Base-by-base conservation (phyloP, 1,140 invertebrate genomes). In the Papilio dardanus region DNA sequence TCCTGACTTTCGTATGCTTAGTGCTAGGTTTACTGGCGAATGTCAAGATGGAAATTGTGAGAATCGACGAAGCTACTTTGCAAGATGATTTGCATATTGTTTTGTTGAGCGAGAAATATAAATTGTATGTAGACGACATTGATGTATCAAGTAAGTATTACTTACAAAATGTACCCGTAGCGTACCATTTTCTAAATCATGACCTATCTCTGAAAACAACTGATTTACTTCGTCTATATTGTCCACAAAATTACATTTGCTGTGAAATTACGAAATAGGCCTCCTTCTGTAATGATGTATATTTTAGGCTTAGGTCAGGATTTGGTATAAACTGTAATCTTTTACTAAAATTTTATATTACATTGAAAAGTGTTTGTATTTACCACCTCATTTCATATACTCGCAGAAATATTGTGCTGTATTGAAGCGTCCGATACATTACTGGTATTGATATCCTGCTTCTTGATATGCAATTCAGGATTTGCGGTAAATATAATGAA, bases 31-130 rank as follows among this genome's bases (percentile, higher is more conserved):
- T 91, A 16, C 78, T 83, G 37, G 83, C 83, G 21, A 93, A 92
- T 74, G 82, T 93, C 0, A 93, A 93, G 54, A 85, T 93, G 2
- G 91, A 92, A 84, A 85, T 92, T 0, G 88, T 88, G 24, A 92
- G 82, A 0, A 74, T 88, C 3, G 84, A 87, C 28, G 85, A 86
- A 14, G 78, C 84, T 19, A 86, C 89, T 2, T 50, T 92, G n/a
- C 30, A 76, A 8, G 80, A 89, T 31, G 91, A 93, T 69, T 77
- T 93, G 24, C 90, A 92, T 67, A 83, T 88, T 14, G 84, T 92
- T 81, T 35, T 92, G n/a, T 79, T 92, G 85, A 92, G 90, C 37
- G 87, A 87, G 67, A 82, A 86, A 6, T 87, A 92, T 33, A 88
- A 88, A 28, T 78, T 92, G 0, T 92, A 92, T 46, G 87, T 90